phyloP scores from a whole-genome alignment of 2,113 vertebrate genomes.

The Tenebrosternarchus preto region DNA sequence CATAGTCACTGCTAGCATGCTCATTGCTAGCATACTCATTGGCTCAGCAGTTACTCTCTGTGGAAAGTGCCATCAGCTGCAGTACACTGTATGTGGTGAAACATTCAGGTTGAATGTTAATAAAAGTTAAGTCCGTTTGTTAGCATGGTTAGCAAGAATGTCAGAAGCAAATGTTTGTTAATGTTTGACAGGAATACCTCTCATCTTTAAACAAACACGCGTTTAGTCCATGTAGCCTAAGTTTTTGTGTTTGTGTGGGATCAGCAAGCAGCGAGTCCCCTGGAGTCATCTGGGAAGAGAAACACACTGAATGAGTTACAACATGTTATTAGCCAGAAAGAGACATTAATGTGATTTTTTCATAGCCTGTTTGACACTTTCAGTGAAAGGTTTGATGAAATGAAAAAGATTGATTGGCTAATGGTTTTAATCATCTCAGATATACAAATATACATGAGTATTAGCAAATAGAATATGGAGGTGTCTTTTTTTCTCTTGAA shows the following conservation, averaged over 20 bases:
- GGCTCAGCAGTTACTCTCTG: too few relatives aligned
- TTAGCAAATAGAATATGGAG: neutral
- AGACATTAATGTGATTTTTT: neutral
- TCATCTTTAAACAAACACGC: too few relatives aligned
- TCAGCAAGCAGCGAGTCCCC: too few relatives aligned
- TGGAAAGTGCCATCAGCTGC: too few relatives aligned
- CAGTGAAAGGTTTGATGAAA: neutral
- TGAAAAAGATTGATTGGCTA: neutral
- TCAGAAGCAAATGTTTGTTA: too few relatives aligned
- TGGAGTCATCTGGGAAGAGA: too few relatives aligned
- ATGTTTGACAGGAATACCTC: too few relatives aligned
- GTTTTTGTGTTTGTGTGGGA: too few relatives aligned
- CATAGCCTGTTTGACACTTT: neutral
- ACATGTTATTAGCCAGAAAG: neutral
- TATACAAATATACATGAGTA: neutral
- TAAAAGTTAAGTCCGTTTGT: too few relatives aligned
- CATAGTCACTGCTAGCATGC: too few relatives aligned
- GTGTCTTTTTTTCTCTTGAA: neutral
- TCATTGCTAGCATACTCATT: neutral
- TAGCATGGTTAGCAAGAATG: too few relatives aligned
- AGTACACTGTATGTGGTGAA: neutral
- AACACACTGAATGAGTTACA: neutral
- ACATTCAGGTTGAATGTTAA: conserved; percentile 7
- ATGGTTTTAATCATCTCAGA: neutral
- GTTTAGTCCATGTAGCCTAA: too few relatives aligned